Evolutionary conservation across 1,140 invertebrate genomes (phyloP), one percentile per base, ranked within the genome.

Genomic region (Drosophila parabipectinata): DNA sequence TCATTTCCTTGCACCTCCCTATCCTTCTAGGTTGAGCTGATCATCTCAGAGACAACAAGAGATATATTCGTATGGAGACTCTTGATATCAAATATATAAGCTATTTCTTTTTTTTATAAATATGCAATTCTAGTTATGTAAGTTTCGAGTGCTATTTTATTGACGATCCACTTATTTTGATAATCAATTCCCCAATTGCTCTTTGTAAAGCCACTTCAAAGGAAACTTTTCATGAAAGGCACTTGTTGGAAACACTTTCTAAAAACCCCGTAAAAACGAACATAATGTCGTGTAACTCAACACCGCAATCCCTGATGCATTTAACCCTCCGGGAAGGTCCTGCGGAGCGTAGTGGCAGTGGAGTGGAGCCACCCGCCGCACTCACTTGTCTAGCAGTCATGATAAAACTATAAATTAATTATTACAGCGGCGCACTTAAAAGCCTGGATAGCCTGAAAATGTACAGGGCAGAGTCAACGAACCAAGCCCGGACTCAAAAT

Each of bases 391-490:
- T 62, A 50, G 52, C 82, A 78, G 82, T 85, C 82, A 81, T 74
- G 82, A 91, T 91, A 91, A 91, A 91, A 91, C 90, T 91, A 91
- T 91, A 91, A 91, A 91, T 91, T 91, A 91, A 91, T 91, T 91
- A 91, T 84, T 84, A 73, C 85, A 76, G 82, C 85, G 90, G 85
- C 79, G 90, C 90, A 89, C 77, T 90, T 88, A 79, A 90, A 78
- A 84, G 79, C 56, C 58, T 72, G 80, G 37, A 14, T 26, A 4
- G 21, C 39, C 21, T 9, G 14, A 44, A 44, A 37, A 37, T 12
- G 34, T 44, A 15, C n/a, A n/a, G 39, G 39, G n/a, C n/a, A 41
- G 12, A 32, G 8, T 4, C 34, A 37, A n/a, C 26, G 5, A 6
- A 28, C 26, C 26, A 7, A 28, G 26, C 6, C 26, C 26, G 12